Evolutionary conservation across 1,140 invertebrate species (phyloP).

Genomic region (Acromyrmex charruanus): DNA sequence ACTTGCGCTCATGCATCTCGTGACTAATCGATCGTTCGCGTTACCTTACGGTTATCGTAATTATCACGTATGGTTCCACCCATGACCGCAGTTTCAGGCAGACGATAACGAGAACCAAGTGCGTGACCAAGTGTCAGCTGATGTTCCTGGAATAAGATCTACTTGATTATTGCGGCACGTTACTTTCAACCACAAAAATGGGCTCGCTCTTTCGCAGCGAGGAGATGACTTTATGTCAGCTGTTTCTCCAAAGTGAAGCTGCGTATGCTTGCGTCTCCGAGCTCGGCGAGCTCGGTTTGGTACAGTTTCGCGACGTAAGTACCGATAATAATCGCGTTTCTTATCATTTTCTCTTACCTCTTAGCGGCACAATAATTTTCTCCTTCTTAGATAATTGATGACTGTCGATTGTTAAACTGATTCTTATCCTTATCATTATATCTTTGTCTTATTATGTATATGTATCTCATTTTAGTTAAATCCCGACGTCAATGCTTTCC

Average conservation of each 20-base stretch:
- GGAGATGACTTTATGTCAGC: constrained; percentile 96
- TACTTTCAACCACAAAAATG: constrained; percentile 86
- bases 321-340: not conserved
- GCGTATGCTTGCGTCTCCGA: constrained; percentile 97
- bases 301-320: constrained; percentile 97
- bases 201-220: constrained; percentile 95
- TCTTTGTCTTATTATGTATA: not conserved
- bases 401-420: no score
- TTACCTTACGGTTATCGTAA: not conserved
- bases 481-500: constrained; percentile 97
- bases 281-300: constrained; percentile 96
- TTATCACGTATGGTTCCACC: not conserved
- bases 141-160: not conserved
- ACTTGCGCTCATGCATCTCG: constrained; percentile 49
- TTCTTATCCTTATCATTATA: not conserved
- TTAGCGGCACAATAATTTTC: not conserved
- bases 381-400: no score
- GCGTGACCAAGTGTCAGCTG: not conserved
- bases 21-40: constrained; percentile 69
- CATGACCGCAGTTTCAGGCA: not conserved
- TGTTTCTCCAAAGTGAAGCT: constrained; percentile 96
- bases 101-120: not conserved
- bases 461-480: constrained; percentile 89
- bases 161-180: not conserved
- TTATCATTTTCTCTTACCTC: not conserved